Conservation (phyloP, 2,888 invertebrate genomes). For the Lasioglossum marginatum region DNA sequence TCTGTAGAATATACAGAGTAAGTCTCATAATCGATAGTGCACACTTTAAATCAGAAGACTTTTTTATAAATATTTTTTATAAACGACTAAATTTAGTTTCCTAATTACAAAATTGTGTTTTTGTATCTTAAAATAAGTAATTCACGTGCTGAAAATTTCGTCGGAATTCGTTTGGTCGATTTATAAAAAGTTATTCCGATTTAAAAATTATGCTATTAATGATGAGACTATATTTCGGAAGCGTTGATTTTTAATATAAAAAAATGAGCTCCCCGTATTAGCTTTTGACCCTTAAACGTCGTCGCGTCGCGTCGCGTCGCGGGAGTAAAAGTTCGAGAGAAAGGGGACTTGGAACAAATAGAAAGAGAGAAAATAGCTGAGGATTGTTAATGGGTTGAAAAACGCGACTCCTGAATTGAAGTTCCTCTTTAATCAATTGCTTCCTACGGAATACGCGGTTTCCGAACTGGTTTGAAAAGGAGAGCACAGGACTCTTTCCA, state of each 20-base stretch:
- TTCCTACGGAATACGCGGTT: not conserved
- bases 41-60: too few species aligned
- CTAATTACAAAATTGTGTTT: too few species aligned
- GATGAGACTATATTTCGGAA: not conserved
- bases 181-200: too few species aligned
- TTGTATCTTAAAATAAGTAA: too few species aligned
- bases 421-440: slow-evolving; percentile 5
- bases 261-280: not conserved
- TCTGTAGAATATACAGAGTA: too few species aligned
- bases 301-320: not conserved
- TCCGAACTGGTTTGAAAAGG: not conserved
- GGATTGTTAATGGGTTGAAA: not conserved
- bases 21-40: too few species aligned
- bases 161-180: too few species aligned
- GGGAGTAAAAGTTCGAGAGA: not conserved
- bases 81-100: too few species aligned
- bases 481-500: not conserved
- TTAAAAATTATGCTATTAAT: too few species aligned
- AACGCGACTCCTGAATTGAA: not conserved
- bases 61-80: too few species aligned
- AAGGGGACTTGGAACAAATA: not conserved
- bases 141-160: too few species aligned
- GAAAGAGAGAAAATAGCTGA: not conserved
- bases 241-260: not conserved
- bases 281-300: not conserved